Conservation (phyloP, 2,888 invertebrate genomes). For the Brachycybe producta region DNA sequence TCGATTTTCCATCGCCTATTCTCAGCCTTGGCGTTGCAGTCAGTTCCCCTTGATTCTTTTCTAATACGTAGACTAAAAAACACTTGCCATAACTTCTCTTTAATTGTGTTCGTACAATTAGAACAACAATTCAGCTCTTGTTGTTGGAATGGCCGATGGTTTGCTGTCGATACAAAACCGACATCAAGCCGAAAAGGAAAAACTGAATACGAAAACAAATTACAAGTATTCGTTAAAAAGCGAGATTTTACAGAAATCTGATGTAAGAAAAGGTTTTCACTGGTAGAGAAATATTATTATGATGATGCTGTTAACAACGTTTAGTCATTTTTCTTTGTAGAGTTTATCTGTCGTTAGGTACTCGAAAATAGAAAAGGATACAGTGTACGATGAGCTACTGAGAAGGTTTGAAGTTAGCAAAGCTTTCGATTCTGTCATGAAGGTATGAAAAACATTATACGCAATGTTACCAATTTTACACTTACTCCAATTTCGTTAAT, state of each 20-base stretch:
- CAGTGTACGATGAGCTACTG: conserved; percentile 51
- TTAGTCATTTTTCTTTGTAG: too few relatives aligned
- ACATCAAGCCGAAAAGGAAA: conserved; percentile 39
- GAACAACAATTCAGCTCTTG: conserved; percentile 64
- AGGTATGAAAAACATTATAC: conserved; percentile 9
- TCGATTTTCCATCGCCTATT: conserved; percentile 81
- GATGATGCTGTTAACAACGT: too few relatives aligned
- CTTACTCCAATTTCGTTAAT: neutral
- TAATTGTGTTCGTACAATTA: conserved; percentile 28
- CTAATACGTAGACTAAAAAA: neutral
- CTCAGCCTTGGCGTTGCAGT: conserved; percentile 63
- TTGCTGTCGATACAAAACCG: conserved; percentile 71
- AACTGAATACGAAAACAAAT: conserved; percentile 19
- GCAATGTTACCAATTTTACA: too few relatives aligned
- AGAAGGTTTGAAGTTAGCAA: conserved; percentile 67
- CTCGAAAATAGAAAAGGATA: too few relatives aligned
- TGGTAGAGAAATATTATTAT: too few relatives aligned
- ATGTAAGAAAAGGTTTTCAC: too few relatives aligned
- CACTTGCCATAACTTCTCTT: neutral
- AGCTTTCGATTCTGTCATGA: conserved; percentile 59
- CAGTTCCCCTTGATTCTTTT: conserved; percentile 28
- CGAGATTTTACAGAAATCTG: too few relatives aligned
- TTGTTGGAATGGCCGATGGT: conserved; percentile 86
- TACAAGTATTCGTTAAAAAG: conserved; percentile 1
- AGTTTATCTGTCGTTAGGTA: too few relatives aligned